Evolutionary conservation across 64 coral and sea anemone species (phyloP).

Genomic region (Astreopora myriophthalma): DNA sequence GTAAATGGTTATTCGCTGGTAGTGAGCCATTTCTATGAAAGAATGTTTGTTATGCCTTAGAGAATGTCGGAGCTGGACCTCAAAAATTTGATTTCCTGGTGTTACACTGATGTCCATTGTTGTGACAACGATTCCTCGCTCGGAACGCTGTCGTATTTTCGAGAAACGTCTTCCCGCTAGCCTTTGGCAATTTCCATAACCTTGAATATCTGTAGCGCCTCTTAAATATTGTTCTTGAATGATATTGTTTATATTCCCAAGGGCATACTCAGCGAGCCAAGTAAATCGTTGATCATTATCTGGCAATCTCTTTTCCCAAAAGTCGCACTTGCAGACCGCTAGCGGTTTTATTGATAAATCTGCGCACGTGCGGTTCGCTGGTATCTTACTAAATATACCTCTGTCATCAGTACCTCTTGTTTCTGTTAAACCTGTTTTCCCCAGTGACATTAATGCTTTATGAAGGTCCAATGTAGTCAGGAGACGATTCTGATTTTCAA

Average conservation of each 20-base stretch:
- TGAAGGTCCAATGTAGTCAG: constrained; percentile 87
- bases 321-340: constrained; percentile 88
- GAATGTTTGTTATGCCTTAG: background rate
- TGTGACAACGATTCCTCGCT: constrained; percentile 20
- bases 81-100: constrained; percentile 82
- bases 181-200: constrained; percentile 85
- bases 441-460: constrained; percentile 63
- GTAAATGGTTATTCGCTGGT: constrained; percentile 83
- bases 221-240: constrained; percentile 80
- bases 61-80: constrained; percentile 76
- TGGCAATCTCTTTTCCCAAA: constrained; percentile 77
- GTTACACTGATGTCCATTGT: constrained; percentile 91
- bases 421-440: background rate
- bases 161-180: constrained; percentile 67
- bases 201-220: background rate
- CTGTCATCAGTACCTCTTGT: background rate
- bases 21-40: constrained; percentile 45
- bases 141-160: constrained; percentile 73
- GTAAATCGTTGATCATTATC: constrained; percentile 80
- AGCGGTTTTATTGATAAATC: constrained; percentile 71
- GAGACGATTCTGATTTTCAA: constrained; percentile 80
- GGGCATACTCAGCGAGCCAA: constrained; percentile 90
- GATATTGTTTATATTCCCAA: constrained; percentile 83
- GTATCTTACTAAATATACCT: constrained; percentile 71
- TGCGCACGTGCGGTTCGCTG: constrained; percentile 81